Conservation (phyloP, 2,797 vertebrate genomes). For the Protosalanx chinensis region DNA sequence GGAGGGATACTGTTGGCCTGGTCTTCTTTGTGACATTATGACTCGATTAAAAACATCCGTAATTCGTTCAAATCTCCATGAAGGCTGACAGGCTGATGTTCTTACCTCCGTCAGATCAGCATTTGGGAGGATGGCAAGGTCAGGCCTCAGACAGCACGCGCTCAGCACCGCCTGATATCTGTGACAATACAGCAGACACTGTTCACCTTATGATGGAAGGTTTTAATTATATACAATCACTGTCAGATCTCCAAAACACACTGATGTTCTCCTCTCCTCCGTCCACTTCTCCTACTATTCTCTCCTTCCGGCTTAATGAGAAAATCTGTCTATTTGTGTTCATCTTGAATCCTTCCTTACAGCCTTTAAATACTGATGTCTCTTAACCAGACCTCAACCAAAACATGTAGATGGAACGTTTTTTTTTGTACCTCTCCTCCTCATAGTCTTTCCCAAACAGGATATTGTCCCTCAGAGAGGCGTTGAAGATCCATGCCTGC, state of each 20-base stretch:
- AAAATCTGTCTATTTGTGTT: not conserved
- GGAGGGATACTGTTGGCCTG: not conserved
- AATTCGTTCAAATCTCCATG: not conserved
- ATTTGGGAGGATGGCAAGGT: conserved; percentile 83
- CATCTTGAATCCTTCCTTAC: not conserved
- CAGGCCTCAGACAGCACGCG: conserved; percentile 84
- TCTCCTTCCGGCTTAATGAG: not conserved
- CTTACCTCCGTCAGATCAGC: conserved; percentile 88
- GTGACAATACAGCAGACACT: conserved; percentile 31
- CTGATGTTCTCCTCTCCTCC: not conserved
- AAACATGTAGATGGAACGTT: not conserved
- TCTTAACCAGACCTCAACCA: no score
- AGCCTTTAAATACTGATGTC: not conserved
- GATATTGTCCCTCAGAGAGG: conserved; percentile 88
- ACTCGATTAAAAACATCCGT: not conserved
- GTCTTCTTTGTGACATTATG: not conserved
- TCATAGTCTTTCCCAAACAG: conserved; percentile 88
- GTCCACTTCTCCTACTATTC: not conserved
- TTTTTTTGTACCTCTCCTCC: conserved; percentile 79
- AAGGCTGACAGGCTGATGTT: not conserved
- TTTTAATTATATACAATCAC: not conserved
- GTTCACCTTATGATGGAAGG: not conserved
- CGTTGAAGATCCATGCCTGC: conserved; percentile 91
- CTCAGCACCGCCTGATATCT: conserved; percentile 87
- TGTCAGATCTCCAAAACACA: not conserved